Evolutionary conservation across 2,797 vertebrate genomes (phyloP).

Genomic region (Lepus townsendii): DNA sequence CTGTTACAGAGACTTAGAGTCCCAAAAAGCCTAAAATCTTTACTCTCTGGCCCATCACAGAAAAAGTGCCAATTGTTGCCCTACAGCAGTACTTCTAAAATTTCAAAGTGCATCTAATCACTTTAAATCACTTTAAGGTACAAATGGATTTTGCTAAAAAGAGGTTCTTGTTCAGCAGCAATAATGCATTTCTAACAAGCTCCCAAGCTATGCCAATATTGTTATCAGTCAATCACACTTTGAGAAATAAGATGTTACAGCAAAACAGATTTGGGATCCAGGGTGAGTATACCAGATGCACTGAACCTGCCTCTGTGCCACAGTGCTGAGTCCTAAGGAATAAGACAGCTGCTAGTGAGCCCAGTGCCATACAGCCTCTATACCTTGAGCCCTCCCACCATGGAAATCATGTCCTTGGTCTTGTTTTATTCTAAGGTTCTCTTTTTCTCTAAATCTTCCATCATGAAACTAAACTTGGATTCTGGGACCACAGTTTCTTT

Average conservation of each 20-base stretch:
- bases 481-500: constrained; percentile 45
- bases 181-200: constrained; percentile 31
- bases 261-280: neutral
- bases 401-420: neutral
- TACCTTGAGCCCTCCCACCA: neutral
- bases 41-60: neutral
- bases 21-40: constrained; percentile 37
- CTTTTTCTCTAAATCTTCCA: constrained; percentile 11
- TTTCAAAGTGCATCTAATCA: neutral
- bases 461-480: constrained; percentile 62
- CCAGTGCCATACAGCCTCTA: neutral
- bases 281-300: neutral
- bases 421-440: constrained; percentile 44
- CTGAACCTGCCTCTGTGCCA: neutral
- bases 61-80: neutral
- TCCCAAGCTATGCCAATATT: neutral
- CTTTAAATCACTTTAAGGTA: neutral
- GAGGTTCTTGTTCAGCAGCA: neutral
- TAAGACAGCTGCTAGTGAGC: constrained; percentile 8
- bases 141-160: neutral
- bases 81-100: constrained; percentile 22
- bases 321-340: neutral
- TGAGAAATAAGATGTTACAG: neutral
- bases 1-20: neutral
- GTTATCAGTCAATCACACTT: neutral